These are phyloP conservation scores for Orchestia grillus DNA, from an alignment of 1,140 invertebrate species.

Conservation along the genomic window DNA sequence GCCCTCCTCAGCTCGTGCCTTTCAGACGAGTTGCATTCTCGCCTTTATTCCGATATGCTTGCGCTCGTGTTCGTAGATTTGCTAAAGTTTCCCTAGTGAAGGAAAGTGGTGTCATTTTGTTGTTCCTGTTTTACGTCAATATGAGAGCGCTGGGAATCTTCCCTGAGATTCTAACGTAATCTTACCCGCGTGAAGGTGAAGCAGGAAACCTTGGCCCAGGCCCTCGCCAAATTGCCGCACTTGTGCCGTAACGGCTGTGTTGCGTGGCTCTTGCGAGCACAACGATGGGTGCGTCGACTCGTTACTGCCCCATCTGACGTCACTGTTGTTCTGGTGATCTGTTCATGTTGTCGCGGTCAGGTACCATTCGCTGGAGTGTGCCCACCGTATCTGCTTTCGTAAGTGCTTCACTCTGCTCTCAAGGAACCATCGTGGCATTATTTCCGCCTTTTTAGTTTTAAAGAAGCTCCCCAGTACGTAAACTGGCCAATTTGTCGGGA, in stretches of 20 bases:
- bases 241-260: not conserved
- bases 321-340: not conserved
- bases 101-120: not conserved
- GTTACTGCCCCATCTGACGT: too few species aligned
- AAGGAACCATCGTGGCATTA: not conserved
- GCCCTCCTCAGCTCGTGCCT: not conserved
- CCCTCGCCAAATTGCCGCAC: not conserved
- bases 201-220: not conserved
- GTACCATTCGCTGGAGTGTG: not conserved
- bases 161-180: not conserved
- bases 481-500: not conserved
- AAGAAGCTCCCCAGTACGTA: not conserved
- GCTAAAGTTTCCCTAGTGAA: not conserved
- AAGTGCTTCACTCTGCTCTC: not conserved
- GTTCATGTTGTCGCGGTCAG: not conserved
- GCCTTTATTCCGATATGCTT: not conserved
- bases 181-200: not conserved
- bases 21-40: not conserved
- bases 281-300: too few species aligned
- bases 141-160: not conserved
- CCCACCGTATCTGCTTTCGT: not conserved
- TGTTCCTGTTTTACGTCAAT: not conserved
- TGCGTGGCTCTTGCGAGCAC: not conserved
- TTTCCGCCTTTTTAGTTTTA: too few species aligned
- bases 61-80: not conserved